Evolutionary conservation across 2,888 invertebrate genomes (phyloP).

Genomic region (Ormyrus rosae): DNA sequence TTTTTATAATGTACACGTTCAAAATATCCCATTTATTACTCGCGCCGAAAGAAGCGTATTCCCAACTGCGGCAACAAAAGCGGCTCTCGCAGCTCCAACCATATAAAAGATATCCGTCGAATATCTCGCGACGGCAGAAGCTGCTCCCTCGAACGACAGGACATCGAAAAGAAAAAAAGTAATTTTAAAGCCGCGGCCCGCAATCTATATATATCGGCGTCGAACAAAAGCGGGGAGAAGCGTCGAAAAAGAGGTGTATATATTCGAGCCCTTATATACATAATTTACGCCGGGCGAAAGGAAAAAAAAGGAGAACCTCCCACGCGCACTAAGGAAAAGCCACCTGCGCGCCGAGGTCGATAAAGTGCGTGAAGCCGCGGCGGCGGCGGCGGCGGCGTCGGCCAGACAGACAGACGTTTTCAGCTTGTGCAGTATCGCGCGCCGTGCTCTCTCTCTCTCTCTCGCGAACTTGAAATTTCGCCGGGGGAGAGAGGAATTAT

Average conservation of each 20-base stretch:
- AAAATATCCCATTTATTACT: too few relatives aligned
- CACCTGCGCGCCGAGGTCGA: slow-evolving; percentile 25
- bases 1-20: too few relatives aligned
- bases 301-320: background rate
- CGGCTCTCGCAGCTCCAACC: too few relatives aligned
- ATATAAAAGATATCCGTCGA: too few relatives aligned
- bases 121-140: too few relatives aligned
- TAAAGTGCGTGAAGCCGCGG: slow-evolving; percentile 37
- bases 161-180: background rate
- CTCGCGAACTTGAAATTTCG: slow-evolving; percentile 54
- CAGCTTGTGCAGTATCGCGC: slow-evolving; percentile 59
- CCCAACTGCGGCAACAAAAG: too few relatives aligned
- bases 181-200: background rate
- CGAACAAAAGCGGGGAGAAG: background rate
- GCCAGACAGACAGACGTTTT: slow-evolving; percentile 59
- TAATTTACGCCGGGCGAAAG: slow-evolving; percentile 23
- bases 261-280: slow-evolving; percentile 22
- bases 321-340: slow-evolving; percentile 10
- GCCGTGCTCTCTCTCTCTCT: background rate
- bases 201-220: background rate
- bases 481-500: background rate
- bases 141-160: too few relatives aligned
- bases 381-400: slow-evolving; percentile 41
- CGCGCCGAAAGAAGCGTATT: too few relatives aligned
- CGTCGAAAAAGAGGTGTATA: background rate